Evolutionary conservation across 2,888 invertebrate genomes (phyloP).

Genomic region (Tetanocera ferruginea): DNA sequence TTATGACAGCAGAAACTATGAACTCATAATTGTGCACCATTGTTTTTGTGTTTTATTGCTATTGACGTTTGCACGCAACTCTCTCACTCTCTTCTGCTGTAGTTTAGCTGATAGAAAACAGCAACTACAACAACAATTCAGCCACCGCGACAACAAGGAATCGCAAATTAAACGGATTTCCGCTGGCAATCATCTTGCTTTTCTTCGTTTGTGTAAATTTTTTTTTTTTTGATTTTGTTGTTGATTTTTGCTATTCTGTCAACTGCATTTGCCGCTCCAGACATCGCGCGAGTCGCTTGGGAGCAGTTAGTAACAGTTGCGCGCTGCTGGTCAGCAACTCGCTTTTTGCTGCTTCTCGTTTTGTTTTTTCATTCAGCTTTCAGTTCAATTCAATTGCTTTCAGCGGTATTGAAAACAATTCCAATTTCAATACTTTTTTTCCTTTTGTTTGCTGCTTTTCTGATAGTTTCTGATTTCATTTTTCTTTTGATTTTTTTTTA

Average conservation of each 20-base stretch:
- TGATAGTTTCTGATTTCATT: no score
- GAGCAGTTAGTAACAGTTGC: background rate
- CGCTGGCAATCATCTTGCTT: slow-evolving; percentile 58
- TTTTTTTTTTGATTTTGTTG: background rate
- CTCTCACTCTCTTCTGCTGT: slow-evolving; percentile 46
- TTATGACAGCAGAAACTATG: slow-evolving; percentile 23
- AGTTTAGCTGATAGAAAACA: slow-evolving; percentile 41
- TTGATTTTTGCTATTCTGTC: background rate
- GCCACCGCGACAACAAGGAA: background rate
- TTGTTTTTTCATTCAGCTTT: no score
- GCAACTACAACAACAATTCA: background rate
- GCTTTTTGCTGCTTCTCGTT: no score
- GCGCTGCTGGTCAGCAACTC: background rate
- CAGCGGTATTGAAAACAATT: no score
- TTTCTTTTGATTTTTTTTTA: no score
- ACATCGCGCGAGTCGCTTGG: background rate
- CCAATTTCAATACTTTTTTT: no score
- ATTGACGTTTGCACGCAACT: background rate
- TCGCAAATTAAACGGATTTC: slow-evolving; percentile 62
- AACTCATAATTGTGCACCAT: slow-evolving; percentile 25
- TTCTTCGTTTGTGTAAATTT: background rate
- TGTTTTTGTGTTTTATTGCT: slow-evolving; percentile 18
- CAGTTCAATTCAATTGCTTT: no score
- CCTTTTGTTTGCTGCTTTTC: no score
- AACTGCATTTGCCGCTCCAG: background rate